Evolutionary conservation across 2,888 invertebrate genomes (phyloP), one percentile per base, ranked within the genome.

Genomic region (Lutraria lutraria): DNA sequence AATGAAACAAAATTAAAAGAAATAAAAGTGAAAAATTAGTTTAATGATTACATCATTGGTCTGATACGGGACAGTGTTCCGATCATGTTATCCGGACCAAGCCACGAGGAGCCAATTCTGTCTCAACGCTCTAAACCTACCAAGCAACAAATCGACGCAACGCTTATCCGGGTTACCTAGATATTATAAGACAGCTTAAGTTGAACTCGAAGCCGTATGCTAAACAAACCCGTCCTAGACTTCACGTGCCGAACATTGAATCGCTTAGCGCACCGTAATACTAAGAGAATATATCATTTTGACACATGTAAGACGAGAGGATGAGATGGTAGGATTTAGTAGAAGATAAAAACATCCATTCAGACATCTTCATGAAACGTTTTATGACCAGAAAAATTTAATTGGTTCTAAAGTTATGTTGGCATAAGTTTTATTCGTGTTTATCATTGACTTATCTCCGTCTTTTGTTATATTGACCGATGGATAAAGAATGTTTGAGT

Each of bases 301-400:
- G 84, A 88, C 88, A 88, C 81, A 31, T 56, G 81, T 85, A 85
- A 88, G 60, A 56, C 60, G 84, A 88, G 68, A 31, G 31, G 80
- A 43, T 60, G 63, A 60, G 88, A 84, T 54, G 34, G 43, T 81
- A 19, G 80, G 84, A 84, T 84, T 80, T 84, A 76, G n/a, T 21
- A 68, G 52, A 83, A 54, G 87, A 83, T 83, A 81, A 87, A 60
- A 81, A 34, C 52, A 16, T 53, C 68, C 43, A 53, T 25, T 63
- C 43, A 87, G 89, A 89, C 89, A 89, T 87, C 81, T 89, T 89
- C 84, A 87, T 85, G 89, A 85, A 85, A 56, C 21, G 31, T 82
- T 89, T 89, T 89, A 89, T 89, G 54, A 52, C 87, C 83, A 52
- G 63, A 56, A 82, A 87, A 81, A 87, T 72, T 82, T 87, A 87